Base-by-base conservation (phyloP, 2,797 vertebrate species). In the Macrochelys suwanniensis region DNA sequence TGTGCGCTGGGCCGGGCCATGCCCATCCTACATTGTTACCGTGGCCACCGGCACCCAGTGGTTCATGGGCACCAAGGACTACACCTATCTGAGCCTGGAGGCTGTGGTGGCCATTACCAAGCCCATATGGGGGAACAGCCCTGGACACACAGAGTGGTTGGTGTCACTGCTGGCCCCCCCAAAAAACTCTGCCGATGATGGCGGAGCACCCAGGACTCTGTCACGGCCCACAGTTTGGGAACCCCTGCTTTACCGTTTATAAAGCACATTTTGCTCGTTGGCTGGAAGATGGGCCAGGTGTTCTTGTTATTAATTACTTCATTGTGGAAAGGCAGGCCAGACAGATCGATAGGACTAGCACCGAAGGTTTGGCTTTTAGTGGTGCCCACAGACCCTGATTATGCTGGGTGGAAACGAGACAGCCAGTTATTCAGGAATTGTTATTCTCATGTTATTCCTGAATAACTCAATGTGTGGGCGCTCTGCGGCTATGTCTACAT, bases 61-160 rank as follows among this genome's bases (percentile, higher is more conserved):
- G 99, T 99, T 99, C 21, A 99, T 99, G 4, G 99, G 99, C 56
- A 99, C 99, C 0, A 99, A 99, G 47, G 99, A 99, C 96, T 99
- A 99, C 89, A 98, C 99, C 96, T 99, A 99, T 94, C 82, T 99
- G 13, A 99, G 98, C 3, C 98, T 99, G 33, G 97, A 99, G 95
- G 99, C 99, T 86, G 96, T 97, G 0, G 98, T 98, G 47, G 49
- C 28, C 57, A 1, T 65, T 65, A n/a, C 61, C 33, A 7, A n/a
- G 16, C 33, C 16, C 33, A 5, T 17, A 33, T n/a, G 61, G 16
- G 61, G 61, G n/a, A 65, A n/a, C 61, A n/a, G 61, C n/a, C 65
- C n/a, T 37, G n/a, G 65, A 10, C 16, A 1, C 33, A 68, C 65
- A 68, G 57, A 33, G 8, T 17, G 3, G 17, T 37, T 68, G 65